Evolutionary conservation across 2,888 invertebrate genomes (phyloP), one percentile per base, ranked within the genome.

Genomic region (Helicoverpa assulta): DNA sequence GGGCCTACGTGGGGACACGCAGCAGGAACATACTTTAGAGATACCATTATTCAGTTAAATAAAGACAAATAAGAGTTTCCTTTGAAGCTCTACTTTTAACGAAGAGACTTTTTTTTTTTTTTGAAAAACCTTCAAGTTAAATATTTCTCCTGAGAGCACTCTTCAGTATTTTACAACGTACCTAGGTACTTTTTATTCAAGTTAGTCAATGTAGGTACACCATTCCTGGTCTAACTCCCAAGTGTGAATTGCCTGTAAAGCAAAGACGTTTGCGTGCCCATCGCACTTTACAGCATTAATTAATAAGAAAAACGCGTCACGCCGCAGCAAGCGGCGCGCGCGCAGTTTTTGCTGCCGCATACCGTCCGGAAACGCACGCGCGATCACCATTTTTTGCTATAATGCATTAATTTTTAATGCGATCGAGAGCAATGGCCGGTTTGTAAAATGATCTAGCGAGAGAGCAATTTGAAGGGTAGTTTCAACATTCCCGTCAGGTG

Each of bases 301-400:
- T 91, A 88, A 83, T 84, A 70, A 87, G 85, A 91, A 91, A 91
- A 91, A 91, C 90, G 87, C 90, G 89, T 91, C 87, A 91, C 92
- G 93, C 86, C 82, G 76, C 77, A 78, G 78, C 81, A 81, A 77
- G 70, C 78, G 71, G 87, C 85, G 85, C 87, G 89, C 89, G 88
- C 86, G 79, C 83, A 52, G 75, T 91, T 92, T 90, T 91, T 89
- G 76, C 83, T 69, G 64, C 79, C 82, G 80, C 84, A 84, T 82
- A 82, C 79, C 85, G 86, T 73, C 85, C 91, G 92, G 92, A 92
- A 92, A 87, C 86, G 86, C 90, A 88, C 86, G 91, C 88, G 88
- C 87, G 71, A 71, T 62, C 76, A 59, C 64, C 64, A 74, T 76
- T 86, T 91, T 92, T 90, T 89, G 86, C 83, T 75, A 78, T 78